Conservation (phyloP, 2,113 vertebrate species). For the Irena cyanogastra region DNA sequence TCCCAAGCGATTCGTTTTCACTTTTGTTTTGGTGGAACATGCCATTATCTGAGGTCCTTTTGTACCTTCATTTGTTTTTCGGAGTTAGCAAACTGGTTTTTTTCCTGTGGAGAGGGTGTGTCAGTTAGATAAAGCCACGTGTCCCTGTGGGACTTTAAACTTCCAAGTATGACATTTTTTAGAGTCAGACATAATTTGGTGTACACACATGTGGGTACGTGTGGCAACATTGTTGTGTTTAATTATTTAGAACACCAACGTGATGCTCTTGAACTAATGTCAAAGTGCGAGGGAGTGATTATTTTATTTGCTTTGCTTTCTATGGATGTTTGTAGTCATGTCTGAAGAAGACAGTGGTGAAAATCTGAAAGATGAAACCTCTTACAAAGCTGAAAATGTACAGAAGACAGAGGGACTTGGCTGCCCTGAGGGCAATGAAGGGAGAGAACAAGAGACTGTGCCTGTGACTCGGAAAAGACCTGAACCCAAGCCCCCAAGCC, state of each 20-base stretch:
- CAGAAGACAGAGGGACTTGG: slow-evolving; percentile 3
- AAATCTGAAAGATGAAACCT: background rate
- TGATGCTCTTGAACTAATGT: background rate
- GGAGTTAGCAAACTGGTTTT: background rate
- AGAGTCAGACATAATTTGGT: background rate
- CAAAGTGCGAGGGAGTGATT: background rate
- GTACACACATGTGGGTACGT: fast-evolving
- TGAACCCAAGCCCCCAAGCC: slow-evolving; percentile 66
- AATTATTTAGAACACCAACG: background rate
- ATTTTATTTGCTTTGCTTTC: background rate
- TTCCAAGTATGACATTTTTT: background rate
- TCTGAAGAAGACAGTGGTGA: slow-evolving; percentile 59
- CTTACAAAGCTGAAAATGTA: background rate
- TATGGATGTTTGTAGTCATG: slow-evolving; percentile 62
- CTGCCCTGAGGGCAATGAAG: background rate
- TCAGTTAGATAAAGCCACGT: background rate
- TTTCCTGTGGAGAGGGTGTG: background rate
- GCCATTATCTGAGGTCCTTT: background rate
- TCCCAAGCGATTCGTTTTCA: background rate
- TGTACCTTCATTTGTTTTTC: background rate
- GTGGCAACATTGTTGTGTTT: background rate
- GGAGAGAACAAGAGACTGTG: slow-evolving; percentile 55
- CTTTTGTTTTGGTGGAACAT: background rate
- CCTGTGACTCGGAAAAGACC: slow-evolving; percentile 83
- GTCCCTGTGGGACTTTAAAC: slow-evolving; percentile 37